Evolutionary conservation across 2,797 vertebrate species (phyloP).

Genomic region (Lophotriccus pileatus): DNA sequence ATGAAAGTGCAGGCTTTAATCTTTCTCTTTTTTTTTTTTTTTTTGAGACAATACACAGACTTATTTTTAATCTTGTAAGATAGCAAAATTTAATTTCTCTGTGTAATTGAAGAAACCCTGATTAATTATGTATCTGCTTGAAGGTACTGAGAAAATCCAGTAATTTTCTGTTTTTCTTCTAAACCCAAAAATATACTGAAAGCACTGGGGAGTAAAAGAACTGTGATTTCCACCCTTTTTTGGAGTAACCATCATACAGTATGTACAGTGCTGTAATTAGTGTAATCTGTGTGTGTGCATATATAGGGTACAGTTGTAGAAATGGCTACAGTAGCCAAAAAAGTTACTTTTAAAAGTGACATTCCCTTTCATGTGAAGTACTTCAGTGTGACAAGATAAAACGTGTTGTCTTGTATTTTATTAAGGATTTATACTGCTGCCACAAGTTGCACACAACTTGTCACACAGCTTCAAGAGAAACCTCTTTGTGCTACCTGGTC

Average conservation of each 20-base stretch:
- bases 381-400: not conserved
- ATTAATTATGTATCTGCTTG: not conserved
- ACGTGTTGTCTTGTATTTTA: not conserved
- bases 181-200: not conserved
- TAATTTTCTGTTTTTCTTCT: not conserved
- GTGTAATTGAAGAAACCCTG: not conserved
- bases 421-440: not conserved
- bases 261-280: not conserved
- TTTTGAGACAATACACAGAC: not conserved
- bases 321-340: not conserved
- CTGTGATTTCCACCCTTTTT: not conserved
- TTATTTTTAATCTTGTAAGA: not conserved
- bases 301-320: not conserved
- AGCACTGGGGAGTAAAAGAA: not conserved
- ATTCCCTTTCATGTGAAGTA: not conserved
- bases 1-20: not conserved
- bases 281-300: not conserved
- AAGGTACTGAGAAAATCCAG: not conserved
- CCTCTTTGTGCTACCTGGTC: not conserved
- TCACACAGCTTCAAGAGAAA: not conserved
- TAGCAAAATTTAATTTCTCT: not conserved
- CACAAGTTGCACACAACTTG: not conserved
- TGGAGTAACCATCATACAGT: not conserved
- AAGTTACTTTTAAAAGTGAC: not conserved
- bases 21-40: not conserved